These are phyloP conservation scores for Lepidurus packardi DNA, from an alignment of 1,140 invertebrate genomes.

Conservation along the genomic window DNA sequence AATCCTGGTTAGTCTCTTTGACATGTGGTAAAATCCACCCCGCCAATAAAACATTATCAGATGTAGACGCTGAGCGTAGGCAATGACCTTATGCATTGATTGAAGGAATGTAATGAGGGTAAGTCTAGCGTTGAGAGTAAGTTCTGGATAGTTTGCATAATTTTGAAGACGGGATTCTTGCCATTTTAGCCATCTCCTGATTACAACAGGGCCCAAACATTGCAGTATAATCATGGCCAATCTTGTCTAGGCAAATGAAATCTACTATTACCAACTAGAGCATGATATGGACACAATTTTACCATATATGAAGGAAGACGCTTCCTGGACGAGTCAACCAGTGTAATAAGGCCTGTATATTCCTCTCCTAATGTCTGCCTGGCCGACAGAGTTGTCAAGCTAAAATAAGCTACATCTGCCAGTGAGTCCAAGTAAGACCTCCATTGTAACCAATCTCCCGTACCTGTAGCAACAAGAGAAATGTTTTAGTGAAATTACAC, in stretches of 20 bases:
- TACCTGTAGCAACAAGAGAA: conserved; percentile 41
- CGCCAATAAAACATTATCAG: conserved; percentile 65
- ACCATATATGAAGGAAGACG: conserved; percentile 52
- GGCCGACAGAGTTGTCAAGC: conserved; percentile 70
- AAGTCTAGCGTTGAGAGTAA: neutral
- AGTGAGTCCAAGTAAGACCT: conserved; percentile 43
- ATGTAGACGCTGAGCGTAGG: conserved; percentile 50
- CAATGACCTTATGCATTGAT: conserved; percentile 23
- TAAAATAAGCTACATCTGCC: conserved; percentile 65
- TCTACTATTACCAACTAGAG: neutral
- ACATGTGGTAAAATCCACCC: conserved; percentile 63
- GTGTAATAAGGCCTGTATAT: conserved; percentile 83
- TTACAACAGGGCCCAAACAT: conserved; percentile 24
- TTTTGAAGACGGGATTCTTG: conserved; percentile 26
- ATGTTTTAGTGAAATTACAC: conserved; percentile 22
- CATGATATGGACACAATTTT: conserved; percentile 27
- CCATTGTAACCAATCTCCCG: conserved; percentile 47
- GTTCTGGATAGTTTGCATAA: conserved; percentile 8
- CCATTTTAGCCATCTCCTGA: conserved; percentile 23
- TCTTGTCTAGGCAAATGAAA: neutral
- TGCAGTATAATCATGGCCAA: conserved; percentile 19
- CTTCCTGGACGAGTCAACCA: conserved; percentile 61
- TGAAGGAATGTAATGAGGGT: neutral
- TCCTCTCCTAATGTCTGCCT: conserved; percentile 89
- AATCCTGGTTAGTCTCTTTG: conserved; percentile 62